phyloP scores from a whole-genome alignment of 2,797 vertebrate genomes.

The Myotis myotis region DNA sequence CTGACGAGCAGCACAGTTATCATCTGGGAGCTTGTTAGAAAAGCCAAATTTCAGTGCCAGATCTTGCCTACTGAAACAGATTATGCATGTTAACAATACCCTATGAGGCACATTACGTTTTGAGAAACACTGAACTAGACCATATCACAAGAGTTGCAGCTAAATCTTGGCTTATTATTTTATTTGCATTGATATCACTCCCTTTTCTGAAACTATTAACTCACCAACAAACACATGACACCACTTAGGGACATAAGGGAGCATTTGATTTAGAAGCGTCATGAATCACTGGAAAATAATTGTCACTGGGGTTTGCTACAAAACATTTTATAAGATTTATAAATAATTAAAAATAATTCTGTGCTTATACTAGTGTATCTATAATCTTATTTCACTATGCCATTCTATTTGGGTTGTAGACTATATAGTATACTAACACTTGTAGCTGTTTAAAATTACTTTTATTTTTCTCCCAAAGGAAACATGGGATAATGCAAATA shows the following conservation, averaged over 20 bases:
- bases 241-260: not conserved
- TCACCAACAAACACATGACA: not conserved
- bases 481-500: not conserved
- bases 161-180: not conserved
- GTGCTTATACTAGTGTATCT: not conserved
- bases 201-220: not conserved
- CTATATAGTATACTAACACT: not conserved
- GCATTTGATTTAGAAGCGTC: not conserved
- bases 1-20: not conserved
- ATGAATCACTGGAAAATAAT: slow-evolving; percentile 28
- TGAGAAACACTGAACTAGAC: not conserved
- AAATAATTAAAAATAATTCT: not conserved
- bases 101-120: not conserved
- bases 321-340: not conserved
- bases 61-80: not conserved
- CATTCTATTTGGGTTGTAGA: not conserved
- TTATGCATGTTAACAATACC: not conserved
- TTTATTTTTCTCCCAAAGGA: not conserved
- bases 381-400: not conserved
- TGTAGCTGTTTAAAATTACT: not conserved
- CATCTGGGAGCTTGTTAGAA: not conserved
- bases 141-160: not conserved
- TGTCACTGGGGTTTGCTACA: not conserved
- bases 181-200: slow-evolving; percentile 22
- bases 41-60: not conserved